Evolutionary conservation across 2,888 invertebrate genomes (phyloP).

Genomic region (Hermodice carunculata): DNA sequence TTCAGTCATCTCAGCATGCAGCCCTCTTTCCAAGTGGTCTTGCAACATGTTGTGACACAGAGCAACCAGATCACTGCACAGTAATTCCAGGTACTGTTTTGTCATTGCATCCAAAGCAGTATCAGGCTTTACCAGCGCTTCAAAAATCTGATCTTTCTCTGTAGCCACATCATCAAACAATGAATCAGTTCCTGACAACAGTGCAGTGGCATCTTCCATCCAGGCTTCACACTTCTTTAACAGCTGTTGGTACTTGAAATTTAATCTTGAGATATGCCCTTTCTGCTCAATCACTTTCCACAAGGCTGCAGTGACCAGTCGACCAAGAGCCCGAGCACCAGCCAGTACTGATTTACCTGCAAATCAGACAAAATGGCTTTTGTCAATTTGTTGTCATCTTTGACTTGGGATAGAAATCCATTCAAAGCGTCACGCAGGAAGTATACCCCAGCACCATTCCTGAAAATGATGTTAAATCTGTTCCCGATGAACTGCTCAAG

Average conservation of each 20-base stretch:
- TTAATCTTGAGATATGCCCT: background rate
- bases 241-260: background rate
- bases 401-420: background rate
- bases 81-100: background rate
- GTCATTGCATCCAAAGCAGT: background rate
- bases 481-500: background rate
- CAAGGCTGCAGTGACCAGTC: background rate
- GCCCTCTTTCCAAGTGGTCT: too few relatives aligned
- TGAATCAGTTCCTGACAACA: background rate
- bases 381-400: background rate
- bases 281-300: background rate
- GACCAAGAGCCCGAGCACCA: background rate
- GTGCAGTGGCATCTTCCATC: background rate
- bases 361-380: background rate
- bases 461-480: background rate
- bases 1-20: too few relatives aligned
- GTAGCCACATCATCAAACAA: background rate
- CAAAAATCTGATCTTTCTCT: background rate
- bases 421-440: background rate
- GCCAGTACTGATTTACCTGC: background rate
- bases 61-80: background rate
- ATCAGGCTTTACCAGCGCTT: background rate
- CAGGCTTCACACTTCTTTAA: background rate
- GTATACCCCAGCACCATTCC: background rate
- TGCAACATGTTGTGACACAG: too few relatives aligned